Conservation (phyloP, 2,888 invertebrate species). For the Tetropium fuscum region DNA sequence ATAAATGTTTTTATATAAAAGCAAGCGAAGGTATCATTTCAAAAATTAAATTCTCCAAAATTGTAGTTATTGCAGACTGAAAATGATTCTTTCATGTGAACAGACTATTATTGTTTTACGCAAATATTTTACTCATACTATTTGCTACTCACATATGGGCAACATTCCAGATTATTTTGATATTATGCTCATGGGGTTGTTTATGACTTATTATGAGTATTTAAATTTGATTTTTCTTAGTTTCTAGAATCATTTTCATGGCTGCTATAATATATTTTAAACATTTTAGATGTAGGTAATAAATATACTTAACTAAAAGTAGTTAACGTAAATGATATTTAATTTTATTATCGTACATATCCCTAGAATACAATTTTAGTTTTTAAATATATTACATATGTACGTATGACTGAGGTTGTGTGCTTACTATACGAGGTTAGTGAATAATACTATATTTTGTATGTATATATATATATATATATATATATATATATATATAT, state of each 20-base stretch:
- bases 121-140: too few species aligned
- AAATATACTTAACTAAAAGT: constrained; percentile 18
- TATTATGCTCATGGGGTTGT: too few species aligned
- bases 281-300: constrained; percentile 10
- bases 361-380: constrained; percentile 29
- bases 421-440: constrained; percentile 52
- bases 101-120: too few species aligned
- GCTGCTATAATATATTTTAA: constrained; percentile 8
- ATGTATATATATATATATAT: constrained; percentile 46
- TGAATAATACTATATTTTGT: constrained; percentile 45
- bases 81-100: too few species aligned
- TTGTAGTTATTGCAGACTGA: constrained; percentile 16
- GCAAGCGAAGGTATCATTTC: constrained; percentile 39
- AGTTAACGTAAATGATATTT: constrained; percentile 30
- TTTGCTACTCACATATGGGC: too few species aligned
- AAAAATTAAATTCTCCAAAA: constrained; percentile 50
- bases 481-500: too few species aligned
- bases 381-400: constrained; percentile 25
- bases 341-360: constrained; percentile 29
- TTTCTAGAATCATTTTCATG: constrained; percentile 9
- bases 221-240: too few species aligned
- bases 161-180: constrained; percentile 11
- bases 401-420: constrained; percentile 45
- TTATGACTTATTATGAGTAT: too few species aligned
- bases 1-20: constrained; percentile 47